Conservation (phyloP, 2,113 vertebrate species). For the Cavia porcellus region DNA sequence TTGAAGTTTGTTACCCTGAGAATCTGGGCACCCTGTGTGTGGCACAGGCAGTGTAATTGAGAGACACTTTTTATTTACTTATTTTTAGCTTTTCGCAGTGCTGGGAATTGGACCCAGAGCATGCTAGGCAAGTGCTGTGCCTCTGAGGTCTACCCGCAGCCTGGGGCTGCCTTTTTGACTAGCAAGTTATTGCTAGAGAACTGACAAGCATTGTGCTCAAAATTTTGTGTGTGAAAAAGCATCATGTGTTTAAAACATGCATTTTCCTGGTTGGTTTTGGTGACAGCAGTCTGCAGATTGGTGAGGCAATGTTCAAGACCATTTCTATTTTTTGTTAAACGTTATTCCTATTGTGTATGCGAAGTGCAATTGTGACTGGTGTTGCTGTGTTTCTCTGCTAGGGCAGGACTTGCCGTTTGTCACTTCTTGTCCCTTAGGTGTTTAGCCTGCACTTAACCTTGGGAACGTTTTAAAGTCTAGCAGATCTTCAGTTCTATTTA, state of each 20-base stretch:
- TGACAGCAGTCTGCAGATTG: not conserved
- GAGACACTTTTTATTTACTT: not conserved
- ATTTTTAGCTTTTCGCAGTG: not conserved
- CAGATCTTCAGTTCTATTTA: slow-evolving; percentile 52
- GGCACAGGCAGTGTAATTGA: rapidly evolving
- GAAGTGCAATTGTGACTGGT: not conserved
- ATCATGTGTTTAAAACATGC: not conserved
- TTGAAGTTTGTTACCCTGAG: not conserved
- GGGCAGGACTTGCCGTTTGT: not conserved
- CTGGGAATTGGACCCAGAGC: not conserved
- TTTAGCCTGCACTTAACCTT: not conserved
- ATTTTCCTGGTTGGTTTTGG: not conserved
- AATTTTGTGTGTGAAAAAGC: not conserved
- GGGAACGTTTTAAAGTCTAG: not conserved
- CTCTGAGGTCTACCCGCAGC: not conserved
- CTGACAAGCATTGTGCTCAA: not conserved
- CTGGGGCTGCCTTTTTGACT: not conserved
- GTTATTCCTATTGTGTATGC: not conserved
- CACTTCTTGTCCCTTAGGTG: not conserved
- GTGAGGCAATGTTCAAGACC: not conserved
- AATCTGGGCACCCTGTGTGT: not conserved
- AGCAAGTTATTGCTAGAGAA: not conserved
- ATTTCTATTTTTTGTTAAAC: not conserved
- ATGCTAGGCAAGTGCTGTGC: too few species aligned
- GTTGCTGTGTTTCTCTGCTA: not conserved